Evolutionary conservation across 1,140 invertebrate species (phyloP).

Genomic region (Dinothrombium tinctorium): DNA sequence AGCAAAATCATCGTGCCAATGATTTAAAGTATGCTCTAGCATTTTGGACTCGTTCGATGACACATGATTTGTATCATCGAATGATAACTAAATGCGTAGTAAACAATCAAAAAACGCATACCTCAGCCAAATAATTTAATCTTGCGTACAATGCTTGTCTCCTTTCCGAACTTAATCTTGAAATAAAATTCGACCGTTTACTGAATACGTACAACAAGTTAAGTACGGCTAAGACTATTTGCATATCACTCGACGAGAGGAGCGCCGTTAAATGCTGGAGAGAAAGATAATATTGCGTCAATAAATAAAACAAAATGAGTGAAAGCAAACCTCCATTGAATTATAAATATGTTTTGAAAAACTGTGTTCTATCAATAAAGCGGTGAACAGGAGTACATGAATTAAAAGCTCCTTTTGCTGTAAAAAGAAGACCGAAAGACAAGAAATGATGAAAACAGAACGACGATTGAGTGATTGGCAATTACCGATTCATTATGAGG

Average conservation of each 20-base stretch:
- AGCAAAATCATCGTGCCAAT: constrained; percentile 11
- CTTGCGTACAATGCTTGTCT: constrained; percentile 44
- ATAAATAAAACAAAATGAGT: neutral
- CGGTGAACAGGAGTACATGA: constrained; percentile 56
- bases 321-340: constrained; percentile 43
- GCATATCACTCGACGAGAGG: constrained; percentile 58
- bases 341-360: constrained; percentile 73
- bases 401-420: constrained; percentile 49
- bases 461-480: constrained; percentile 2
- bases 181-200: constrained; percentile 71
- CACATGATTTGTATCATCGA: constrained; percentile 9
- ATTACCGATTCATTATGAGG: constrained; percentile 36
- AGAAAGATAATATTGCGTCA: constrained; percentile 3
- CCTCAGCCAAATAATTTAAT: constrained; percentile 56
- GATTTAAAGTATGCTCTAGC: neutral
- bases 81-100: constrained; percentile 11
- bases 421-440: constrained; percentile 17
- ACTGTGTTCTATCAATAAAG: constrained; percentile 65
- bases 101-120: constrained; percentile 19
- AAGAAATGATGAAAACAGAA: neutral
- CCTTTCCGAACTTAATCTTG: constrained; percentile 42
- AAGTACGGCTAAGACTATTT: constrained; percentile 58
- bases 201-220: constrained; percentile 77
- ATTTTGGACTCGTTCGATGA: neutral
- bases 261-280: constrained; percentile 43